Conservation (phyloP, 2,888 invertebrate genomes). For the Sialis fuliginosa region DNA sequence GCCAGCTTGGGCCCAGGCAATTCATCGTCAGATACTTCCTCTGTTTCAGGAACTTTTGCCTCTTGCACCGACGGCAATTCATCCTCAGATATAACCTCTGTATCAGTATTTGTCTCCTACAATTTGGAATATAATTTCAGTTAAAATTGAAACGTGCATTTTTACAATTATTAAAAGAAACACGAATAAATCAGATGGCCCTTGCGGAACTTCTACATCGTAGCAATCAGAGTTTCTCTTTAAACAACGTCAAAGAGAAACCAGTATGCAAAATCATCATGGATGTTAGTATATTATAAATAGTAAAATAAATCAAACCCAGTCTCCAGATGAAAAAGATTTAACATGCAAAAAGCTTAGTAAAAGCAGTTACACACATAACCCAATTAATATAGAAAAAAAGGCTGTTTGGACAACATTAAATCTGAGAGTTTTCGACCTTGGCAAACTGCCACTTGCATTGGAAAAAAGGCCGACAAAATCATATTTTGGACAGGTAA, state of each 20-base stretch:
- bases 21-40: conserved; percentile 65
- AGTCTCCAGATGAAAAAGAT: too few relatives aligned
- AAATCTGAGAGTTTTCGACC: too few relatives aligned
- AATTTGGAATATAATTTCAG: conserved; percentile 6
- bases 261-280: conserved; percentile 4
- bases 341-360: too few relatives aligned
- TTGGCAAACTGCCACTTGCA: too few relatives aligned
- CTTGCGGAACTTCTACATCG: conserved; percentile 4
- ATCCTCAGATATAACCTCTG: conserved; percentile 73
- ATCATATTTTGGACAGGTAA: too few relatives aligned
- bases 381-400: too few relatives aligned
- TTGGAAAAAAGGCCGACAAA: too few relatives aligned
- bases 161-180: neutral
- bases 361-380: too few relatives aligned
- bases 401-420: too few relatives aligned
- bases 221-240: conserved; percentile 1
- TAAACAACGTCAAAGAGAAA: conserved; percentile 4
- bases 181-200: conserved; percentile 2
- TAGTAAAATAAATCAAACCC: too few relatives aligned
- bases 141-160: neutral
- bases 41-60: conserved; percentile 66
- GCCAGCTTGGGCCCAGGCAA: conserved; percentile 53
- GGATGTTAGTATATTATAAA: conserved; percentile 4
- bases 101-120: conserved; percentile 48
- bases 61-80: conserved; percentile 56